phyloP scores from a whole-genome alignment of 2,113 vertebrate species.

The Pogonocichla stellata region DNA sequence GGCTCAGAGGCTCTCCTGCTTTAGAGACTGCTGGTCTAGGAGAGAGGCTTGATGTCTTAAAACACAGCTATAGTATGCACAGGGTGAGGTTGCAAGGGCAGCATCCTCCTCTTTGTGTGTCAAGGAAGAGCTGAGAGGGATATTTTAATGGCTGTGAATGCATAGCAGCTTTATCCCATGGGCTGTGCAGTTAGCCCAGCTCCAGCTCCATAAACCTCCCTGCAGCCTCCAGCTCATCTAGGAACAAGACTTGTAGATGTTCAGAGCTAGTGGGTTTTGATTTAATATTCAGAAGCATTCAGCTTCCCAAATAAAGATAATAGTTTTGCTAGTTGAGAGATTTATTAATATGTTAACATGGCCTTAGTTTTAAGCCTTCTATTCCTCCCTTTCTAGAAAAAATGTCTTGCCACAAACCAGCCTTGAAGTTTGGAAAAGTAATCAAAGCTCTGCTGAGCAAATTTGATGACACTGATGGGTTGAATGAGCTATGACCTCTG shows the following conservation, averaged over 20 bases:
- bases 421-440: constrained; percentile 15
- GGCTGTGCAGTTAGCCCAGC: not conserved
- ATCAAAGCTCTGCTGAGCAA: constrained; percentile 30
- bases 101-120: not conserved
- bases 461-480: not conserved
- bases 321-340: not conserved
- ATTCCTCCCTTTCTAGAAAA: not conserved
- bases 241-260: not conserved
- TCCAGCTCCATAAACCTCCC: not conserved
- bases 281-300: constrained; percentile 35
- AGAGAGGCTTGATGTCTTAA: not conserved
- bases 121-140: not conserved
- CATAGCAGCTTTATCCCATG: not conserved
- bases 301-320: constrained; percentile 31
- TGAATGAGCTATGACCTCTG: constrained; percentile 16
- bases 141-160: not conserved
- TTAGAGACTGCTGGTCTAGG: not conserved
- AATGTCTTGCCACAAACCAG: not conserved
- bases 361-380: constrained; percentile 4
- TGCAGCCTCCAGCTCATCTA: not conserved
- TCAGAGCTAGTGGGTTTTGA: not conserved
- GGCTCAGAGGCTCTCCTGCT: not conserved
- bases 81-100: not conserved
- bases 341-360: not conserved
- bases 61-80: not conserved